Conservation (phyloP, 1,140 invertebrate genomes). For the Cherax destructor region DNA sequence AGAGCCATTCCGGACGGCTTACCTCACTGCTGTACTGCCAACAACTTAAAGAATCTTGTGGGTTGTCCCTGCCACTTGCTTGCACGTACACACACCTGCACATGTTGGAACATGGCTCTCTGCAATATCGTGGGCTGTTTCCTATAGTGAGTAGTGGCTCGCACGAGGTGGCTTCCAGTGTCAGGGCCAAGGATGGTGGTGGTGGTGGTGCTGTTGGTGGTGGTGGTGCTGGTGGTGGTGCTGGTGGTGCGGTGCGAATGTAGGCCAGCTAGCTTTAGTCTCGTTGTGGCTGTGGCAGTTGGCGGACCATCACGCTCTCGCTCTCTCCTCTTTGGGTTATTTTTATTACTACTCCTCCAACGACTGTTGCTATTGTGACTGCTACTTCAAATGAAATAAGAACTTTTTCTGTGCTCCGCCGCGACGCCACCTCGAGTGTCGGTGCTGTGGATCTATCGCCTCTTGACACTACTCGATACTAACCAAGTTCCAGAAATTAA, state of each 20-base stretch:
- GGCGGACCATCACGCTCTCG: slow-evolving; percentile 38
- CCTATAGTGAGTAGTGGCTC: not conserved
- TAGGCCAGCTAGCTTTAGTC: slow-evolving; percentile 59
- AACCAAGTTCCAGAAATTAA: not conserved
- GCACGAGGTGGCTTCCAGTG: slow-evolving; percentile 42
- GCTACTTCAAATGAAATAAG: not conserved
- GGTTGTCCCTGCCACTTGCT: no score
- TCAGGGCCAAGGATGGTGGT: slow-evolving; percentile 65
- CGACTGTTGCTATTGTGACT: slow-evolving; percentile 39
- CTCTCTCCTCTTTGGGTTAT: slow-evolving; percentile 45
- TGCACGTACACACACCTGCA: no score
- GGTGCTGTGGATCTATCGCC: slow-evolving; percentile 30
- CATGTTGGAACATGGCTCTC: no score
- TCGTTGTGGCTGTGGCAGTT: slow-evolving; percentile 55
- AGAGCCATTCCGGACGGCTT: slow-evolving; percentile 10
- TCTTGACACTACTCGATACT: not conserved
- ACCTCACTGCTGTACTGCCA: not conserved
- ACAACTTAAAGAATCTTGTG: not conserved
- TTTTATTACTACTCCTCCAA: slow-evolving; percentile 15
- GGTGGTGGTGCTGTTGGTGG: slow-evolving; percentile 31
- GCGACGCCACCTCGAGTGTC: not conserved
- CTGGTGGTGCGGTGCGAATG: slow-evolving; percentile 46
- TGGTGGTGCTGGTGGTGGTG: slow-evolving; percentile 14
- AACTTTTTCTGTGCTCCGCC: not conserved
- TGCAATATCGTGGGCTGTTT: not conserved